A percentile compares a stretch with the other conserved stretches of the same genome.
phyloP scores from a whole-genome alignment of 2,797 vertebrate genomes.

The Clarias platycephalus region DNA sequence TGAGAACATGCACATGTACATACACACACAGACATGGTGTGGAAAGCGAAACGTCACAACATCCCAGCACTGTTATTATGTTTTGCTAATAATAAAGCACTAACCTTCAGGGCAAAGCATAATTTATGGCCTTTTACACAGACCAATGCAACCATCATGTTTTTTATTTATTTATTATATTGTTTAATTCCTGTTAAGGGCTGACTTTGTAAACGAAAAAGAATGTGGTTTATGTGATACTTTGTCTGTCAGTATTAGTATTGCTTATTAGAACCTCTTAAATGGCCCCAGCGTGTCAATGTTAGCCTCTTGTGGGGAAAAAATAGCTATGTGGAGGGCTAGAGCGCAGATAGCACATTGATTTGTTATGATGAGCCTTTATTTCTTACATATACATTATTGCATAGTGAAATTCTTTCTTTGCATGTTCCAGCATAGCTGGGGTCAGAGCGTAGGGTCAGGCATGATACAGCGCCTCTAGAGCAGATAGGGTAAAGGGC shows the following conservation, averaged over 20 bases:
- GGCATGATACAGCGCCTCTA: no score
- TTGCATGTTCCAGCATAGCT: no score
- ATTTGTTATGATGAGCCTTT: not conserved
- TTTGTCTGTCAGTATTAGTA: conserved; percentile 23
- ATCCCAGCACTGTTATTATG: not conserved
- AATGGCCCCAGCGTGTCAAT: conserved; percentile 47
- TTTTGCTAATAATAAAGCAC: conserved; percentile 3
- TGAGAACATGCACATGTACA: conserved; percentile 13
- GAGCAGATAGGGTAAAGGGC: no score
- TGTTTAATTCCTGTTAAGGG: conserved; percentile 9
- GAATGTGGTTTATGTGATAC: conserved; percentile 27
- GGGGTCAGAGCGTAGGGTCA: no score
- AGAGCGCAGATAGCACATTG: not conserved
- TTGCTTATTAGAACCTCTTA: conserved; percentile 10
- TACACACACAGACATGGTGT: conserved; percentile 17
- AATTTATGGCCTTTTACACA: conserved; percentile 15
- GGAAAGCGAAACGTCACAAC: conserved; percentile 17
- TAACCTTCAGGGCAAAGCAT: conserved; percentile 15
- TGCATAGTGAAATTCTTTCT: no score
- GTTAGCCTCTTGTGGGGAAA: not conserved
- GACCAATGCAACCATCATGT: conserved; percentile 17
- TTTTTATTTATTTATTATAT: conserved; percentile 14
- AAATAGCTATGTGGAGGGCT: not conserved
- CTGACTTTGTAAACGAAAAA: conserved; percentile 9
- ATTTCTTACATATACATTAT: no score